phyloP scores from a whole-genome alignment of 2,888 invertebrate species.

The Furcula furcula region DNA sequence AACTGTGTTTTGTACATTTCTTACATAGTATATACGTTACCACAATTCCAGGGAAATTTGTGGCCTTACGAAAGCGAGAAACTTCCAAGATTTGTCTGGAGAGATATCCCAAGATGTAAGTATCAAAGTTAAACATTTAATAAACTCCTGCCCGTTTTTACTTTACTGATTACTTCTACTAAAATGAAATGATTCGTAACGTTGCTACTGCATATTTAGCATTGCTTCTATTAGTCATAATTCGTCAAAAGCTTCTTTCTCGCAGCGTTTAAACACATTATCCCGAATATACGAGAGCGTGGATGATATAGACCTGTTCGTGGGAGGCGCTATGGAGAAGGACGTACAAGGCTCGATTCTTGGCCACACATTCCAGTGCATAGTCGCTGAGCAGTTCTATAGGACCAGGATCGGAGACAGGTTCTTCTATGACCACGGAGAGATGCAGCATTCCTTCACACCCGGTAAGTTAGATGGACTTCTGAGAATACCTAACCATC shows the following conservation, averaged over 20 bases:
- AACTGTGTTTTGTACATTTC: too few species aligned
- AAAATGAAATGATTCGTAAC: too few species aligned
- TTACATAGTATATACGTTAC: too few species aligned
- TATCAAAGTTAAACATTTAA: too few species aligned
- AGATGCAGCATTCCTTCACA: slow-evolving; percentile 84
- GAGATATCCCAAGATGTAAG: slow-evolving; percentile 85
- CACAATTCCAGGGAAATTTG: slow-evolving; percentile 86
- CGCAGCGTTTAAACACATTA: slow-evolving; percentile 85
- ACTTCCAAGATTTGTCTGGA: slow-evolving; percentile 86
- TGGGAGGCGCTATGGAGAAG: slow-evolving; percentile 91
- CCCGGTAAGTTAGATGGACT: slow-evolving; percentile 79
- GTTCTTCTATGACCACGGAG: slow-evolving; percentile 90
- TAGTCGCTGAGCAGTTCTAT: slow-evolving; percentile 93
- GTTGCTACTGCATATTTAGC: too few species aligned
- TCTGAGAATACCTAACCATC: too few species aligned
- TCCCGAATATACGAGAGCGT: slow-evolving; percentile 86
- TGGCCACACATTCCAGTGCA: slow-evolving; percentile 94
- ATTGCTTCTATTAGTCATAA: too few species aligned
- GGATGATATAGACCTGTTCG: slow-evolving; percentile 93
- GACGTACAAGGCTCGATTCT: slow-evolving; percentile 88
- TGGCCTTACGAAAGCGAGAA: slow-evolving; percentile 84
- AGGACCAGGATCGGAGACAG: slow-evolving; percentile 92
- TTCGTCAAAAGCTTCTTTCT: too few species aligned
- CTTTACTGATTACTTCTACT: too few species aligned
- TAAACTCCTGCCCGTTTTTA: too few species aligned